Conservation (phyloP, 53 echinoderm and acorn worm genomes). For the Henricia sp. region DNA sequence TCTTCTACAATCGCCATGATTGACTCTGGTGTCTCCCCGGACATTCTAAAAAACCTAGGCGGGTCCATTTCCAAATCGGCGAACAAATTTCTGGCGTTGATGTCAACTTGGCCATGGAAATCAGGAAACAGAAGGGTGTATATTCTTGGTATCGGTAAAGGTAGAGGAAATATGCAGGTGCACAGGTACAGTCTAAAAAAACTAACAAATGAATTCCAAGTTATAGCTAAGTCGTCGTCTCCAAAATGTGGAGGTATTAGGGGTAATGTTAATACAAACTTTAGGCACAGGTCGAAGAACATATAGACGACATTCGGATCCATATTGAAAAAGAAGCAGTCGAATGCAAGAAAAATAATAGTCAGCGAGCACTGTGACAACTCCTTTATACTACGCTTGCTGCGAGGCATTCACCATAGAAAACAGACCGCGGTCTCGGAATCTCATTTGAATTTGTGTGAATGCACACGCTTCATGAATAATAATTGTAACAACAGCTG, state of each 20-base stretch:
- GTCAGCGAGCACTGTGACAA: no score
- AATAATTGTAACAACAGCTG: no score
- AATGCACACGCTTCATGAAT: no score
- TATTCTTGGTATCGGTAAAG: neutral
- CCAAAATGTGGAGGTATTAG: neutral
- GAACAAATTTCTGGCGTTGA: neutral
- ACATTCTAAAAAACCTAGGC: neutral
- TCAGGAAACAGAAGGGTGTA: slow-evolving; percentile 14
- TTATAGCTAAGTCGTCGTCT: neutral
- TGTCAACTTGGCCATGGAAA: neutral
- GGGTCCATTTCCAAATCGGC: slow-evolving; percentile 4
- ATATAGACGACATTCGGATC: no score
- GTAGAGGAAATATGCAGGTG: slow-evolving; percentile 8
- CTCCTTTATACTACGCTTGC: no score
- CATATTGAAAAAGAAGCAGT: no score
- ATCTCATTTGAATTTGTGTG: no score
- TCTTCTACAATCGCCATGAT: neutral
- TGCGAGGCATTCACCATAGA: no score
- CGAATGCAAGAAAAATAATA: no score
- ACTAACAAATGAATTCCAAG: slow-evolving; percentile 10
- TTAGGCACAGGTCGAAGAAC: no score
- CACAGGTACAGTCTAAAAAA: neutral
- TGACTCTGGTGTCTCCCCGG: slow-evolving; percentile 6
- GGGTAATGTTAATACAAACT: neutral
- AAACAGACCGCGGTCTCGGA: no score